phyloP scores from a whole-genome alignment of 2,113 vertebrate genomes.

The Camelus dromedarius region DNA sequence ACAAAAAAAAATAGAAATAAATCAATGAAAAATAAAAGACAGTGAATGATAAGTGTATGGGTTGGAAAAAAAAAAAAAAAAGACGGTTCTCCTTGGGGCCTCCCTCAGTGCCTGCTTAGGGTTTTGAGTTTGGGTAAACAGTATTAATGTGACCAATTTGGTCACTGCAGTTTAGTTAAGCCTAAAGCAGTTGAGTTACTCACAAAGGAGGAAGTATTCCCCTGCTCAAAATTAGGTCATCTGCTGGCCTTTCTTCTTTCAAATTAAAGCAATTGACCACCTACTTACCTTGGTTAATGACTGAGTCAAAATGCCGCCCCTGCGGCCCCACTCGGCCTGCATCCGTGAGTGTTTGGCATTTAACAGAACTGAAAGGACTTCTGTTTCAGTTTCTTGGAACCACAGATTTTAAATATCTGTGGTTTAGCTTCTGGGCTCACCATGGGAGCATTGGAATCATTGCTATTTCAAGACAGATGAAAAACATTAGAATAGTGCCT shows the following conservation, averaged over 20 bases:
- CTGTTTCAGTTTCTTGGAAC: slow-evolving; percentile 34
- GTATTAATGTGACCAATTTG: neutral
- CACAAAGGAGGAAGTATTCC: neutral
- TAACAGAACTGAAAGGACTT: slow-evolving; percentile 32
- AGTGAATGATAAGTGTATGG: no score
- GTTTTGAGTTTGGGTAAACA: neutral
- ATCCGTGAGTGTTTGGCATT: neutral
- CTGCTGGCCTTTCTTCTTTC: neutral
- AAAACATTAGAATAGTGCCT: neutral
- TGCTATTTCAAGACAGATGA: slow-evolving; percentile 18
- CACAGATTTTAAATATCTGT: neutral
- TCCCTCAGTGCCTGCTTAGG: neutral
- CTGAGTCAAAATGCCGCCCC: neutral
- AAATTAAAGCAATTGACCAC: neutral
- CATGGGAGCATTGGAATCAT: neutral
- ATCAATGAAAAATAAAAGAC: no score
- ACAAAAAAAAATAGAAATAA: no score
- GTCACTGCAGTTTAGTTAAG: neutral
- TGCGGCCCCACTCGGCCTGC: neutral
- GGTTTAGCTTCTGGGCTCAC: neutral
- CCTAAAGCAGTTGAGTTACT: neutral
- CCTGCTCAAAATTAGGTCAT: neutral
- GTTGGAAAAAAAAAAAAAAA: neutral
- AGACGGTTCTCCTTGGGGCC: neutral
- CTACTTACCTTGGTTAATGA: neutral